Base-by-base conservation (phyloP, 2,797 vertebrate species). In the Hippopotamyrus pictus region DNA sequence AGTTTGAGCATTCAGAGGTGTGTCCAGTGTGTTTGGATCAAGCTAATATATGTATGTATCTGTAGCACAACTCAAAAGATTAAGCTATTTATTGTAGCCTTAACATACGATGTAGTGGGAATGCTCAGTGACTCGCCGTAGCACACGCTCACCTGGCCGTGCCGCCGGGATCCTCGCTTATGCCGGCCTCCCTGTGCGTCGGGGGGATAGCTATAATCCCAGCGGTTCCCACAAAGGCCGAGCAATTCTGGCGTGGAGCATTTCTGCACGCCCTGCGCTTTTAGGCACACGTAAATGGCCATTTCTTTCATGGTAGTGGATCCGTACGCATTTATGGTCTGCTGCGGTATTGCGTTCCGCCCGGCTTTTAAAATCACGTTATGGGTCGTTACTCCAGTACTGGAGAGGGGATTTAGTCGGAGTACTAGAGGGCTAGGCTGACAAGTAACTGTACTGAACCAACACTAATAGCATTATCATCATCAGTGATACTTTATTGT, bases 1-100 rank as follows among this genome's bases (percentile, higher is more conserved):
- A 41, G 44, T 54, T 37, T 50, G 57, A 76, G 89, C 91, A 91
- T 93, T 92, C 92, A 92, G 46, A 91, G 92, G 89, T 89, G 85
- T 87, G 73, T 89, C 41, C 84, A 46, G 37, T 89, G 85, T 87
- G 69, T 25, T 89, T 85, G 25, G 84, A 54, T 86, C 46, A 89
- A 59, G 29, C 86, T 87, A 87, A 14, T 53, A 57, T 57, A n/a
- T 82, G 46, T 89, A 89, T 51, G 48, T 53, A 89, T 65, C 79
- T 22, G 25, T 37, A 69, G 83, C 83, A 89, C 29, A 76, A 50
- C 51, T 87, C 37, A 87, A 87, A 73, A 87, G 48, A 69, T 87
- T 54, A n/a, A 87, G 89, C 89, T 87, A 44, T 76, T 44, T 87
- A 54, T 87, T 89, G 65, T 73, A 76, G 37, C 33, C 59, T 14